Evolutionary conservation across 2,888 invertebrate species (phyloP).

Genomic region (Acanthosoma haemorrhoidale): DNA sequence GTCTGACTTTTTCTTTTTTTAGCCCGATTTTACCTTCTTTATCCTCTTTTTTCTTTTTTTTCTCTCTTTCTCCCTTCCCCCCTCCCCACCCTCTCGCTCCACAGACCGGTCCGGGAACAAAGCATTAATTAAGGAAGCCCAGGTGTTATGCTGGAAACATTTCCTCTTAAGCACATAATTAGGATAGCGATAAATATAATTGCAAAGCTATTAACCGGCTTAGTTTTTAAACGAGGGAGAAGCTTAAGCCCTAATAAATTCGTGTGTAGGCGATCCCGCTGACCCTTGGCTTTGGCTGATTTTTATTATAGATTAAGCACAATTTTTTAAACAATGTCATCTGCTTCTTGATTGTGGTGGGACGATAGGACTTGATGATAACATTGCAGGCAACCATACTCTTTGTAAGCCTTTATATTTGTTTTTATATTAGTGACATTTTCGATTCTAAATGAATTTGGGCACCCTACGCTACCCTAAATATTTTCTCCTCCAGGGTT

Average conservation of each 20-base stretch:
- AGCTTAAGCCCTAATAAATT: not conserved
- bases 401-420: too few species aligned
- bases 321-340: too few species aligned
- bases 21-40: not conserved
- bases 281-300: too few species aligned
- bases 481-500: too few species aligned
- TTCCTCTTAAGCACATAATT: not conserved
- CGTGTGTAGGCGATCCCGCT: too few species aligned
- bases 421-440: too few species aligned
- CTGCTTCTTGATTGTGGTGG: too few species aligned
- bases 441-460: too few species aligned
- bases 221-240: not conserved
- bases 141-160: not conserved
- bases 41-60: not conserved
- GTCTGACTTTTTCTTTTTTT: not conserved
- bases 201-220: not conserved
- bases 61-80: not conserved
- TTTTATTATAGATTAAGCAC: too few species aligned
- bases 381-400: too few species aligned
- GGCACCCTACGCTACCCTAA: too few species aligned
- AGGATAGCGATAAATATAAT: not conserved
- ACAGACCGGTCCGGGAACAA: not conserved
- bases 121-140: not conserved
- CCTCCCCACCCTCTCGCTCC: not conserved
- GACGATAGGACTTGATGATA: too few species aligned